Conservation (phyloP, 2,797 vertebrate genomes). For the Calcarius lapponicus region DNA sequence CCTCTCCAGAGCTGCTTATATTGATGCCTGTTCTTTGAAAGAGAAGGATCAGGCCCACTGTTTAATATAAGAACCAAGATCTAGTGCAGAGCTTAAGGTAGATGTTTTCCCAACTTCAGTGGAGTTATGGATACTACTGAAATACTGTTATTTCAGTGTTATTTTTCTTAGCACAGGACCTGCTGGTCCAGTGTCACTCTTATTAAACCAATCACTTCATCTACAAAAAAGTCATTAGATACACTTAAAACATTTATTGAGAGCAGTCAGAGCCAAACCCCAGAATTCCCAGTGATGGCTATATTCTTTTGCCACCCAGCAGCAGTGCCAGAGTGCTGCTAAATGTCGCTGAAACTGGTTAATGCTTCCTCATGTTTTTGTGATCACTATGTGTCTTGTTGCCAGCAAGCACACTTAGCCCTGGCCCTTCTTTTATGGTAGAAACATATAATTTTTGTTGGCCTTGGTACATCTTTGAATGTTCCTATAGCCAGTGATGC, state of each 20-base stretch:
- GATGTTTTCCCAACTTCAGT: neutral
- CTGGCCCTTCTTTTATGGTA: neutral
- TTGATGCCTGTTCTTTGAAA: neutral
- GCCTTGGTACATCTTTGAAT: neutral
- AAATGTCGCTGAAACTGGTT: neutral
- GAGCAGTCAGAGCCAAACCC: neutral
- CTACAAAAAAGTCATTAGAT: neutral
- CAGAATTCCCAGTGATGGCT: neutral
- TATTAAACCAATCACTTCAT: neutral
- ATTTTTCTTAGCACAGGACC: neutral
- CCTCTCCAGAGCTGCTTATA: neutral
- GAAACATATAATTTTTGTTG: neutral
- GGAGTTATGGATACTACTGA: neutral
- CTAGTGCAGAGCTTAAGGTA: neutral
- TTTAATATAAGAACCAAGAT: neutral
- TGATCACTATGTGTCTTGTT: rapidly evolving
- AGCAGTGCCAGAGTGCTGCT: neutral
- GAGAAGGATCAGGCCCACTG: neutral
- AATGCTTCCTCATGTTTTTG: neutral
- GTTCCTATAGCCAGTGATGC: neutral
- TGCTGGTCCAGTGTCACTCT: neutral
- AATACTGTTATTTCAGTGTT: neutral
- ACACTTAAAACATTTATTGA: neutral
- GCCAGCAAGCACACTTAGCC: neutral
- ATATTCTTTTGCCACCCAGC: neutral